Evolutionary conservation across 2,797 vertebrate species (phyloP).

Genomic region (Psittacula derbiana): DNA sequence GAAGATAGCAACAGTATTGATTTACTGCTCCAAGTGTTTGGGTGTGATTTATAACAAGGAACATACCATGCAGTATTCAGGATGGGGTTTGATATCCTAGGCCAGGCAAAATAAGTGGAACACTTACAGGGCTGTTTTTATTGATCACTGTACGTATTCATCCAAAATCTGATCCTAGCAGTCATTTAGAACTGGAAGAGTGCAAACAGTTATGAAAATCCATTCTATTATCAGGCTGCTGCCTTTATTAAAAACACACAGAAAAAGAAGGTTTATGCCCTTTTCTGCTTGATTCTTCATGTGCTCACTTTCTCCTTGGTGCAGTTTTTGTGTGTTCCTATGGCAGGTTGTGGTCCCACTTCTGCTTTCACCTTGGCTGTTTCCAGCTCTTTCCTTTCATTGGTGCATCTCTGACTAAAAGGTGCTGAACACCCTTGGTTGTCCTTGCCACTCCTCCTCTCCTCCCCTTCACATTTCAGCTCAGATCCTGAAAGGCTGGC

Average conservation of each 20-base stretch:
- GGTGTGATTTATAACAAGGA: conserved; percentile 63
- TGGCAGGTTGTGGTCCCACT: neutral
- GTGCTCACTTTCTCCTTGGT: neutral
- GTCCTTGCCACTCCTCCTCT: neutral
- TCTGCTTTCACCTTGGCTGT: neutral
- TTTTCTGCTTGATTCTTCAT: neutral
- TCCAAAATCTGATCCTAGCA: neutral
- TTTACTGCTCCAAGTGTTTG: conserved; percentile 27
- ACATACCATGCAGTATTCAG: conserved; percentile 15
- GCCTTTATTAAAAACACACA: neutral
- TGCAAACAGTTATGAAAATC: neutral
- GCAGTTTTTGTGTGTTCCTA: neutral
- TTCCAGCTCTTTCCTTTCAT: neutral
- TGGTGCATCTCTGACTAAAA: neutral
- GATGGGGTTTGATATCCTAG: neutral
- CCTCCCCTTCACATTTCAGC: neutral
- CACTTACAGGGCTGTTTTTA: neutral
- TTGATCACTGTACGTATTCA: neutral
- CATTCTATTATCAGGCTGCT: neutral
- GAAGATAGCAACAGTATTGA: conserved; percentile 50
- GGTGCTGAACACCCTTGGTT: neutral
- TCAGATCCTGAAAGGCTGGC: neutral
- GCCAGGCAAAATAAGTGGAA: neutral
- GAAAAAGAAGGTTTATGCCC: neutral
- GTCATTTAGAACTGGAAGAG: neutral